phyloP scores from a whole-genome alignment of 2,888 invertebrate genomes.

The Cephus spinipes region DNA sequence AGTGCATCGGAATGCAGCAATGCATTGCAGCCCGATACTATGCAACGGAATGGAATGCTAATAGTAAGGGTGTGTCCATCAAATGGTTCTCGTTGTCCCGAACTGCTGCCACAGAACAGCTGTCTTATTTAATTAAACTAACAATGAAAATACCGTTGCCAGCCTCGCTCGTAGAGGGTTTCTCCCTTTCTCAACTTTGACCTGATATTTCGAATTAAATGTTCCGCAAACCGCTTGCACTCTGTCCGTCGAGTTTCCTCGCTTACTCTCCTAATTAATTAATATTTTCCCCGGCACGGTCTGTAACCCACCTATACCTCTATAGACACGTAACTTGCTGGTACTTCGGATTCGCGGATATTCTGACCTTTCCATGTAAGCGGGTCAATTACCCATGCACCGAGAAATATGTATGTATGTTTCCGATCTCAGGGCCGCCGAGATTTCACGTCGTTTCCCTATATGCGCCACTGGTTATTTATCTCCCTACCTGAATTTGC shows the following conservation, averaged over 20 bases:
- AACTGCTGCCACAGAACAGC: slow-evolving; percentile 26
- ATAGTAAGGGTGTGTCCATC: neutral
- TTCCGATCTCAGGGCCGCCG: neutral
- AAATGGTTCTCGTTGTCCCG: neutral
- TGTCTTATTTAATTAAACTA: slow-evolving; percentile 48
- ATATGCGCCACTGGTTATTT: neutral
- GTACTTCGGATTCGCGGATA: neutral
- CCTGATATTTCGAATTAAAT: slow-evolving; percentile 33
- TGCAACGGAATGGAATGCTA: neutral
- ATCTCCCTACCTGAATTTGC: neutral
- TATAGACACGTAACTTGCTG: neutral
- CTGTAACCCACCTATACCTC: neutral
- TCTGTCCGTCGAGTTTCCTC: slow-evolving; percentile 9
- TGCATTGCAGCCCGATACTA: neutral
- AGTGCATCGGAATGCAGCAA: neutral
- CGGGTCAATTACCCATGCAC: slow-evolving; percentile 1
- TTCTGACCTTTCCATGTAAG: neutral
- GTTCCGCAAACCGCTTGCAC: slow-evolving; percentile 23
- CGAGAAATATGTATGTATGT: neutral
- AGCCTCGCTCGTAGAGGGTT: neutral
- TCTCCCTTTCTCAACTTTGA: slow-evolving; percentile 27
- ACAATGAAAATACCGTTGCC: slow-evolving; percentile 26
- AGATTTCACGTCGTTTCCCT: neutral
- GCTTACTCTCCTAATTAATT: slow-evolving; percentile 42
- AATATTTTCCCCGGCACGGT: slow-evolving; percentile 32